Evolutionary conservation across 2,113 vertebrate species (phyloP).

Genomic region (Gadus macrocephalus): DNA sequence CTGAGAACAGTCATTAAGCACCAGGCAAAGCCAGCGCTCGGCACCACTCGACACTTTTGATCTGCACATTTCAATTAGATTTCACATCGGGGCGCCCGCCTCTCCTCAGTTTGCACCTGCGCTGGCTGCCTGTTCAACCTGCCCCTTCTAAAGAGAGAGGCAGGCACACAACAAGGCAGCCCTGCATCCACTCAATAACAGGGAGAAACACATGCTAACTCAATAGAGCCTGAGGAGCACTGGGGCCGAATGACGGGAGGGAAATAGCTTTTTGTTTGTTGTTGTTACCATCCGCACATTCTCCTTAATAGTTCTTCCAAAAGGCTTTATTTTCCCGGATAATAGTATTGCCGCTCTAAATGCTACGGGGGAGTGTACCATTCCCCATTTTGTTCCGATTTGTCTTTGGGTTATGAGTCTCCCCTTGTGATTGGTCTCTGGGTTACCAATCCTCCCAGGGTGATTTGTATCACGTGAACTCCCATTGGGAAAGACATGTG

Average conservation of each 20-base stretch:
- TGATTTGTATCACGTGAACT: slow-evolving; percentile 23
- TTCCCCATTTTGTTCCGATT: not conserved
- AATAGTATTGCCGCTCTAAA: not conserved
- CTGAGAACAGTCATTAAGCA: slow-evolving; percentile 66
- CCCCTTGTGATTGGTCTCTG: slow-evolving; percentile 3
- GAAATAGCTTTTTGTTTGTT: slow-evolving; percentile 13
- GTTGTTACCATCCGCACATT: not conserved
- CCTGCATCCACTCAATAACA: slow-evolving; percentile 18
- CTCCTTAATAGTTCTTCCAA: not conserved
- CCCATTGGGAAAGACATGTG: slow-evolving; percentile 24
- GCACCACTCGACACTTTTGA: slow-evolving; percentile 66
- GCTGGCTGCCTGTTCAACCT: slow-evolving; percentile 35
- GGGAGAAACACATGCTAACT: slow-evolving; percentile 19
- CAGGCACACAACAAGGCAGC: not conserved
- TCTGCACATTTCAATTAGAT: slow-evolving; percentile 77
- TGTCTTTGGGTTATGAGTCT: slow-evolving; percentile 9
- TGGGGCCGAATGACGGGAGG: slow-evolving; percentile 5
- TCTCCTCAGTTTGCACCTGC: slow-evolving; percentile 68
- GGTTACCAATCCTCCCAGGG: slow-evolving; percentile 9
- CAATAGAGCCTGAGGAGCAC: not conserved
- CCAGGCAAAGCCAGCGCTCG: slow-evolving; percentile 55
- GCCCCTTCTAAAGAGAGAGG: slow-evolving; percentile 32
- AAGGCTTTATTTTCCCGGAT: not conserved
- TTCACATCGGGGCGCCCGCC: slow-evolving; percentile 71
- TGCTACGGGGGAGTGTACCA: not conserved